These are phyloP conservation scores for Idris sp. DNA, from an alignment of 1,140 invertebrate species.

Conservation along the genomic window DNA sequence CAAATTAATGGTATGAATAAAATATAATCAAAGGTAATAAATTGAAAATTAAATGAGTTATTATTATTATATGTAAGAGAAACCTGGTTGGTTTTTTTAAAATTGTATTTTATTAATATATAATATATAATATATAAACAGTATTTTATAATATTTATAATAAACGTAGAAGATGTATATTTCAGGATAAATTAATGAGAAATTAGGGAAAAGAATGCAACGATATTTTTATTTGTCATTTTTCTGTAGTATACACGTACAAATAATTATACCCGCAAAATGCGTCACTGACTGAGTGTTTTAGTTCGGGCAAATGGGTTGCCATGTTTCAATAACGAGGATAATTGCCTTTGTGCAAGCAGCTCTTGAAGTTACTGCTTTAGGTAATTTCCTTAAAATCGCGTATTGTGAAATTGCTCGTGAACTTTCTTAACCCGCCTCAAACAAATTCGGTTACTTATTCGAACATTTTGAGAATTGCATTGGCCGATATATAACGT, in stretches of 20 bases:
- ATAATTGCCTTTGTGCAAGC: conserved; percentile 44
- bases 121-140: too few species aligned
- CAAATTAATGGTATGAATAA: too few species aligned
- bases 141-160: too few species aligned
- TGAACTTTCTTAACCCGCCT: conserved; percentile 40
- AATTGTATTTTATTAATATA: too few species aligned
- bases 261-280: conserved; percentile 35
- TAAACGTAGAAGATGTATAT: too few species aligned
- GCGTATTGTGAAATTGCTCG: conserved; percentile 49
- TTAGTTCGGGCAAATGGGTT: conserved; percentile 27
- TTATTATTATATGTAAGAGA: too few species aligned
- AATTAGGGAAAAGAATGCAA: too few species aligned
- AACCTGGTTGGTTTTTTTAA: too few species aligned
- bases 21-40: too few species aligned
- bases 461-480: conserved; percentile 37
- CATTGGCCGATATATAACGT: conserved; percentile 15
- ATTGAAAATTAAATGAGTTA: too few species aligned
- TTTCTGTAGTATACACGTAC: conserved; percentile 10
- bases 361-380: conserved; percentile 46
- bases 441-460: conserved; percentile 42
- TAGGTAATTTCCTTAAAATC: conserved; percentile 51
- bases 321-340: conserved; percentile 51
- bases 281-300: conserved; percentile 29
- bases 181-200: too few species aligned
- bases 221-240: conserved; percentile 33